Conservation (phyloP, 1,140 invertebrate species). For the Lethocerus indicus region DNA sequence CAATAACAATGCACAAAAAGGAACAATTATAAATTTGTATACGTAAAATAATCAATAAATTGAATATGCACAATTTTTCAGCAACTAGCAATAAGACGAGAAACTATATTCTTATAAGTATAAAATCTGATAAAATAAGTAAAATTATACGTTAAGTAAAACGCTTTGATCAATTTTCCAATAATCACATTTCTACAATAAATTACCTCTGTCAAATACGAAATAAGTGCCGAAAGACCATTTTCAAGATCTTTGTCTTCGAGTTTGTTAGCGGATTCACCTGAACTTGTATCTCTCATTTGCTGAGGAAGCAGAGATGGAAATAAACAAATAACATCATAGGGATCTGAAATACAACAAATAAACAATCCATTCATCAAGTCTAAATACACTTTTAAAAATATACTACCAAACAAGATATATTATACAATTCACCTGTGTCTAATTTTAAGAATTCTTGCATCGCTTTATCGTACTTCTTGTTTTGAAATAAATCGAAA, state of each 20-base stretch:
- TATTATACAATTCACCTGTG: slow-evolving; percentile 34
- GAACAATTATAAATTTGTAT: no score
- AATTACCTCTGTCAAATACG: slow-evolving; percentile 77
- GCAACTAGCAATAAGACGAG: no score
- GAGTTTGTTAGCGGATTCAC: slow-evolving; percentile 31
- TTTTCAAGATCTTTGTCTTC: slow-evolving; percentile 72
- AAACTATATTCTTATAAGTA: no score
- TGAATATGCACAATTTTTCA: no score
- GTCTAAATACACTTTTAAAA: not conserved
- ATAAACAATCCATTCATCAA: not conserved
- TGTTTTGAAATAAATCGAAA: slow-evolving; percentile 75
- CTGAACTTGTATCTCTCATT: slow-evolving; percentile 28
- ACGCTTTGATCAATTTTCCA: no score
- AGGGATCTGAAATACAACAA: slow-evolving; percentile 46
- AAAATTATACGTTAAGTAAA: no score
- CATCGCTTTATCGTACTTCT: slow-evolving; percentile 79
- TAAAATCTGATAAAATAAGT: no score
- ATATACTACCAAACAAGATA: not conserved
- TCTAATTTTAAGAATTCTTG: slow-evolving; percentile 72
- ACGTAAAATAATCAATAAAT: no score
- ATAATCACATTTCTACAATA: no score
- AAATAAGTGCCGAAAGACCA: slow-evolving; percentile 73
- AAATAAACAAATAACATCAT: slow-evolving; percentile 86
- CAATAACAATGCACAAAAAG: no score
- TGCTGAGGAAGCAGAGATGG: slow-evolving; percentile 69